Percentiles rank a stretch among this genome's conserved stretches.
phyloP scores from a whole-genome alignment of 2,113 vertebrate species.

The Leptobrachium leishanense region DNA sequence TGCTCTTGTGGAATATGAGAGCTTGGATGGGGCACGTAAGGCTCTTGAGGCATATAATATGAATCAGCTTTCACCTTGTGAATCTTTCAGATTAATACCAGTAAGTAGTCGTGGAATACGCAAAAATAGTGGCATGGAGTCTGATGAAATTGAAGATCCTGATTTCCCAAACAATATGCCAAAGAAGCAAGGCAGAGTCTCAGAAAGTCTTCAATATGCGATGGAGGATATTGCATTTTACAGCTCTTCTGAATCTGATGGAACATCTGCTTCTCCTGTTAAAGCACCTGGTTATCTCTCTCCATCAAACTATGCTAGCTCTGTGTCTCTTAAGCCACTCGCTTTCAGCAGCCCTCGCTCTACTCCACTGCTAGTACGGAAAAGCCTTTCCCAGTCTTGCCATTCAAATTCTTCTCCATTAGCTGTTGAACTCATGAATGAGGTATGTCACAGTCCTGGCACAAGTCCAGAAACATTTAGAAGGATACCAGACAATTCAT shows the following conservation, averaged over 20 bases:
- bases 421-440: slow-evolving; percentile 21
- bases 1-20: slow-evolving; percentile 73
- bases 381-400: slow-evolving; percentile 46
- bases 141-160: slow-evolving; percentile 27
- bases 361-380: slow-evolving; percentile 11
- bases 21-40: slow-evolving; percentile 62
- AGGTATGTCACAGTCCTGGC: neutral
- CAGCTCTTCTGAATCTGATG: neutral
- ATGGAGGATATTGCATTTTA: slow-evolving; percentile 32
- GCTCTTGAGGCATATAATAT: slow-evolving; percentile 59
- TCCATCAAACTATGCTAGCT: slow-evolving; percentile 20
- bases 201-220: neutral
- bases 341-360: slow-evolving; percentile 23
- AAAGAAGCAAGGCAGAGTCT: slow-evolving; percentile 49
- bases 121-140: slow-evolving; percentile 45
- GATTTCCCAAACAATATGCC: neutral
- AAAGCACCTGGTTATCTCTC: neutral
- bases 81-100: slow-evolving; percentile 56
- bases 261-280: fast-evolving
- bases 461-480: slow-evolving; percentile 11
- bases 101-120: slow-evolving; percentile 59
- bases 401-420: slow-evolving; percentile 40
- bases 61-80: slow-evolving; percentile 18
- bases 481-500: slow-evolving; percentile 36
- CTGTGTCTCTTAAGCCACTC: slow-evolving; percentile 16